Percentiles rank a stretch among this genome's conserved stretches.
Conservation (phyloP, 2,797 vertebrate species). For the Sebastes taczanowskii region DNA sequence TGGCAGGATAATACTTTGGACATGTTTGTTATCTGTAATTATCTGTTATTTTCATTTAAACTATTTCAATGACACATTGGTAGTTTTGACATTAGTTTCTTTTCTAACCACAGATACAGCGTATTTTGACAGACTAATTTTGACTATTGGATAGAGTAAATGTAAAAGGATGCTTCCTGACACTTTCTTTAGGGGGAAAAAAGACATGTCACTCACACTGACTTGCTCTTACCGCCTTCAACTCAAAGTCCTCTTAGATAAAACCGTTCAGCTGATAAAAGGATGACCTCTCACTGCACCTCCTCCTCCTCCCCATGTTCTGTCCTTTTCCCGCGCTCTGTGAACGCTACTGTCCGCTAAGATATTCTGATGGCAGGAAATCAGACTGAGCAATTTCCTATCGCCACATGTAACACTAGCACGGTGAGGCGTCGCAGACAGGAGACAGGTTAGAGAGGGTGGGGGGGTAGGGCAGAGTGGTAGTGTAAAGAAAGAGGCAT, state of each 20-base stretch:
- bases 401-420: conserved; percentile 81
- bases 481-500: background rate
- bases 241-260: background rate
- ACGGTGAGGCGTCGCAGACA: conserved; percentile 64
- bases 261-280: conserved; percentile 16
- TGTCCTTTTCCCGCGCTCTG: background rate
- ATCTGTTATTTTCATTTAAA: background rate
- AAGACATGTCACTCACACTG: background rate
- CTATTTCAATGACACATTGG: background rate
- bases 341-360: conserved; percentile 47
- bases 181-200: background rate
- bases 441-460: background rate
- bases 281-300: conserved; percentile 19
- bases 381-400: conserved; percentile 85
- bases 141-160: background rate
- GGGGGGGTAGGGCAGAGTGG: background rate
- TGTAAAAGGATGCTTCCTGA: background rate
- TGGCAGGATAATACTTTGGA: background rate
- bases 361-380: conserved; percentile 78
- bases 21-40: too few relatives aligned
- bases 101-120: background rate
- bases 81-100: background rate
- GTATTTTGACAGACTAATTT: background rate
- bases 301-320: background rate
- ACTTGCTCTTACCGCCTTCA: background rate